Conservation (phyloP, 2,113 vertebrate species). For the Capra hircus region DNA sequence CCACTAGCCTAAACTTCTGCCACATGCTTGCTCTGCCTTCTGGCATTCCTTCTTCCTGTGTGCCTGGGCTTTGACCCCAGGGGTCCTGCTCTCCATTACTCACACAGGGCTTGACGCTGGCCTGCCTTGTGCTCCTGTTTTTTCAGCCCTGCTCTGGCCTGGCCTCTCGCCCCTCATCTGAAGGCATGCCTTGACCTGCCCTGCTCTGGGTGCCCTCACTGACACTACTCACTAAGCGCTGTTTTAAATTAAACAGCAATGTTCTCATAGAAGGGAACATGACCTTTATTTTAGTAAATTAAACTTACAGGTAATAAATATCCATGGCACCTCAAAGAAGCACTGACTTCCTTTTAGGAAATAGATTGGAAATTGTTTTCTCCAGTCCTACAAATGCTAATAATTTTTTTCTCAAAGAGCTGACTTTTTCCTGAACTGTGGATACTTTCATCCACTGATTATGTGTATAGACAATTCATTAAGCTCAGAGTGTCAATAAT, state of each 20-base stretch:
- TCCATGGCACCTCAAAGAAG: slow-evolving; percentile 58
- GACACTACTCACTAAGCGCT: background rate
- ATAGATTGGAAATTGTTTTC: slow-evolving; percentile 46
- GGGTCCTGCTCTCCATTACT: slow-evolving; percentile 42
- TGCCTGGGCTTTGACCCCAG: slow-evolving; percentile 44
- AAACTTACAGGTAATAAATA: slow-evolving; percentile 65
- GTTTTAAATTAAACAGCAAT: slow-evolving; percentile 61
- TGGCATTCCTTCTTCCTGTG: slow-evolving; percentile 46
- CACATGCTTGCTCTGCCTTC: slow-evolving; percentile 48
- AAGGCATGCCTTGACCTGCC: background rate
- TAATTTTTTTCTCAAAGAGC: background rate
- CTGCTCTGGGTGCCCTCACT: background rate
- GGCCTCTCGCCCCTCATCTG: background rate
- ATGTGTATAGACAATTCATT: background rate
- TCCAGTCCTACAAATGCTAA: background rate
- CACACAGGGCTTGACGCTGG: background rate
- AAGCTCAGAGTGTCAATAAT: background rate
- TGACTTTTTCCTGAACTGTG: background rate
- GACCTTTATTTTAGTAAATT: slow-evolving; percentile 50
- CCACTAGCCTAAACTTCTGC: slow-evolving; percentile 40
- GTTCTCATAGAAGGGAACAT: background rate
- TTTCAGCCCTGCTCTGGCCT: background rate
- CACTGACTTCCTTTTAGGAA: slow-evolving; percentile 54
- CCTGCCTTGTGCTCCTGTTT: background rate
- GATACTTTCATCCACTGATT: background rate